Evolutionary conservation across 1,140 invertebrate species (phyloP).

Genomic region (Bradysia coprophila): DNA sequence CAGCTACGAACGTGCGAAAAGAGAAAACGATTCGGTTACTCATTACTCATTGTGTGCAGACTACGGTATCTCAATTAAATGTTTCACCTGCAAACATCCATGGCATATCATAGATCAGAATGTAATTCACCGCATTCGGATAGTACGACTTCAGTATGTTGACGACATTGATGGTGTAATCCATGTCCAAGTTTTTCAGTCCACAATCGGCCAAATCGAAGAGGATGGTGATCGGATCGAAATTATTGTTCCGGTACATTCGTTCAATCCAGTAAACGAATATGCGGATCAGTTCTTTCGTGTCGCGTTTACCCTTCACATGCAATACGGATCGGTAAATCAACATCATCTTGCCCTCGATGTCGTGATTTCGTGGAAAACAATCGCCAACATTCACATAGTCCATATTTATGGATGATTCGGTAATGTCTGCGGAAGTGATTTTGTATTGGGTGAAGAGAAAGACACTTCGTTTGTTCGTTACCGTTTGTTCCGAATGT

Average conservation of each 20-base stretch:
- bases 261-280: constrained; percentile 81
- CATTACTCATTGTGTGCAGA: not conserved
- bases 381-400: constrained; percentile 57
- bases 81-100: constrained; percentile 81
- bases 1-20: constrained; percentile 37
- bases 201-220: constrained; percentile 82
- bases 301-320: constrained; percentile 50
- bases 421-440: constrained; percentile 37
- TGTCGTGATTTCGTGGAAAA: constrained; percentile 57
- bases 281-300: constrained; percentile 56
- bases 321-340: constrained; percentile 61
- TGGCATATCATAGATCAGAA: constrained; percentile 85
- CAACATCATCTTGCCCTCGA: constrained; percentile 57
- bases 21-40: not conserved
- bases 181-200: constrained; percentile 74
- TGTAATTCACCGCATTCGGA: constrained; percentile 77
- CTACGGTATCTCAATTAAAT: too few species aligned
- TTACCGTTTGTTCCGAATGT: constrained; percentile 60
- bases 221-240: constrained; percentile 62
- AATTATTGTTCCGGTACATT: constrained; percentile 44
- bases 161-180: constrained; percentile 70
- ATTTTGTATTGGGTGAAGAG: not conserved
- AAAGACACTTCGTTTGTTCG: not conserved
- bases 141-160: constrained; percentile 78
- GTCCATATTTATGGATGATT: constrained; percentile 43